Percentiles rank a stretch among this genome's conserved stretches.
Evolutionary conservation across 2,797 vertebrate species (phyloP).

Genomic region (Lagorchestes hirsutus): DNA sequence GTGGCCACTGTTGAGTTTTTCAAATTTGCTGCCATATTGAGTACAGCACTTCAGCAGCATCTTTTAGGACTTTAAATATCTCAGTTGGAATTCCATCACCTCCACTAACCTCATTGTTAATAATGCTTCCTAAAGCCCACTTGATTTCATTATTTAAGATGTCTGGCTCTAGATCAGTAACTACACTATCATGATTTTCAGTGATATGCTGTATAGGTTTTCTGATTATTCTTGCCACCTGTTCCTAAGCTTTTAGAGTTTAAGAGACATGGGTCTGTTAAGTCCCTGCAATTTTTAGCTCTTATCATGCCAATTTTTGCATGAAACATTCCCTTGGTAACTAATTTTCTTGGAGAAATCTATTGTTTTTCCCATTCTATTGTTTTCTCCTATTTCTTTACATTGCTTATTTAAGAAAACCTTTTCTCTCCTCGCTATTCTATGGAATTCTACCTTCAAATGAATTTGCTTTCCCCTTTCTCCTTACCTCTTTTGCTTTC

Average conservation of each 20-base stretch:
- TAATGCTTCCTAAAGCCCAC: background rate
- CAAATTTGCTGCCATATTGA: background rate
- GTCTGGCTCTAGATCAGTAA: background rate
- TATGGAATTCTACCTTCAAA: background rate
- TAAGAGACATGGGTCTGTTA: background rate
- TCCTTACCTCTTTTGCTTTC: background rate
- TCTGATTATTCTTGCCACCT: background rate
- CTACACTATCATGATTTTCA: background rate
- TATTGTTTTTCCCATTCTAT: background rate
- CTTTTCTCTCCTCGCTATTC: background rate
- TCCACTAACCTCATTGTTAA: background rate
- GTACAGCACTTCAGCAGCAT: background rate
- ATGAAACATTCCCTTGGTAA: background rate
- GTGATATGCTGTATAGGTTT: background rate
- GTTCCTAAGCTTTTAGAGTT: background rate
- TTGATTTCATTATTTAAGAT: background rate
- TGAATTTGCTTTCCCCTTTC: background rate
- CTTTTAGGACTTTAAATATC: background rate
- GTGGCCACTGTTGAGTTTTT: background rate
- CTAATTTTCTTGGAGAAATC: background rate
- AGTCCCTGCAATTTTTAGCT: background rate
- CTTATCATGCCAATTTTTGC: background rate
- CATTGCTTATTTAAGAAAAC: background rate
- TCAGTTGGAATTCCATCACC: background rate
- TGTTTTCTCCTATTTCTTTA: background rate